phyloP scores from a whole-genome alignment of 2,113 vertebrate genomes.

The Turdus rufiventris region DNA sequence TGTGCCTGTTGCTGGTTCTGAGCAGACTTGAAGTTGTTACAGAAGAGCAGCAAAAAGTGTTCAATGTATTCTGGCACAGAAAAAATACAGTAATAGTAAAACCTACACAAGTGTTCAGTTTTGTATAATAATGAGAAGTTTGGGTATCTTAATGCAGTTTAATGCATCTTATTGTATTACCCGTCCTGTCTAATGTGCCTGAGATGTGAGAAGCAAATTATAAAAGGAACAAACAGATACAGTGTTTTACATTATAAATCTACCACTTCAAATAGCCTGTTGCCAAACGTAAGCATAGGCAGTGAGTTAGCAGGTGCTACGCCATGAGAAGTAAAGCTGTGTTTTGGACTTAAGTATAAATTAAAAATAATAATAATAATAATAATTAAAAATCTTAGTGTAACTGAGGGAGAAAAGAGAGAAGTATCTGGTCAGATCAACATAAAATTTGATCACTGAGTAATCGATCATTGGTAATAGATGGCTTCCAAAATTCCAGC shows the following conservation, averaged over 20 bases:
- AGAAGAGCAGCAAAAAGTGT: neutral
- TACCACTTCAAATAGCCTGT: neutral
- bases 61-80: neutral
- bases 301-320: neutral
- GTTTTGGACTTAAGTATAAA: neutral
- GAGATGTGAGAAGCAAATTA: neutral
- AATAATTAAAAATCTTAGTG: neutral
- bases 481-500: neutral
- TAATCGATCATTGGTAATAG: neutral
- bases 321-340: neutral
- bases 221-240: neutral
- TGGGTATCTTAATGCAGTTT: neutral
- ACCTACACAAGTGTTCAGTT: neutral
- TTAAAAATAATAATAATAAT: neutral
- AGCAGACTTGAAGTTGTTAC: neutral
- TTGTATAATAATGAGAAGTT: neutral
- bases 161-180: neutral
- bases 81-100: neutral
- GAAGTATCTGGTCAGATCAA: neutral
- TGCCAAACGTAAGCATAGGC: neutral
- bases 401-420: neutral
- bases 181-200: accelerated
- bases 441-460: neutral
- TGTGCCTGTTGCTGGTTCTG: neutral
- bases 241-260: neutral